Evolutionary conservation across 2,888 invertebrate species (phyloP).

Genomic region (Abrostola triplasia): DNA sequence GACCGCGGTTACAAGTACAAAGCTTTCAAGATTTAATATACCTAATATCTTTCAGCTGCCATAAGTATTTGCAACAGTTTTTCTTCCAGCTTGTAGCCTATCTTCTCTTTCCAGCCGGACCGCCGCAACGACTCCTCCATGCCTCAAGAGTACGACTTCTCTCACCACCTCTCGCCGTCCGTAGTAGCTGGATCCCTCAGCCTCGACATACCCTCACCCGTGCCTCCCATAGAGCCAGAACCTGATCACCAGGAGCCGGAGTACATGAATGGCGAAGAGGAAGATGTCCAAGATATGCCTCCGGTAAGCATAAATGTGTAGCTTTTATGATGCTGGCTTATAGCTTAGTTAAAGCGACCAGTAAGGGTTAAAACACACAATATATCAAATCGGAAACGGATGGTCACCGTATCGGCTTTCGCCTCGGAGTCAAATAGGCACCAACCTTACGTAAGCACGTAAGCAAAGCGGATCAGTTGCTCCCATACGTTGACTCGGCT

Average conservation of each 20-base stretch:
- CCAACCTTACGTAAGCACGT: too few species aligned
- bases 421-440: too few species aligned
- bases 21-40: neutral
- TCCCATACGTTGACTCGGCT: too few species aligned
- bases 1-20: neutral
- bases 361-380: too few species aligned
- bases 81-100: too few species aligned
- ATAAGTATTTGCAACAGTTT: too few species aligned
- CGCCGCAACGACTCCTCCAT: constrained; percentile 89
- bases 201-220: constrained; percentile 83
- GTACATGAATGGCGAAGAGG: constrained; percentile 65
- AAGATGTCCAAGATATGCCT: constrained; percentile 64
- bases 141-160: constrained; percentile 86
- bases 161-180: constrained; percentile 83
- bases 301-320: constrained; percentile 55
- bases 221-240: constrained; percentile 76
- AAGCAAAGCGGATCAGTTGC: too few species aligned
- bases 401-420: too few species aligned
- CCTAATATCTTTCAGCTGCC: too few species aligned
- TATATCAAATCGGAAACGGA: too few species aligned
- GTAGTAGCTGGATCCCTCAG: constrained; percentile 78
- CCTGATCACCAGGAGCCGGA: constrained; percentile 66
- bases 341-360: too few species aligned
- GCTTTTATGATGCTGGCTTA: neutral
- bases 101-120: constrained; percentile 80